A percentile compares a stretch with the other conserved stretches of the same genome.
Conservation (phyloP, 2,888 invertebrate species). For the Harpalus rufipes region DNA sequence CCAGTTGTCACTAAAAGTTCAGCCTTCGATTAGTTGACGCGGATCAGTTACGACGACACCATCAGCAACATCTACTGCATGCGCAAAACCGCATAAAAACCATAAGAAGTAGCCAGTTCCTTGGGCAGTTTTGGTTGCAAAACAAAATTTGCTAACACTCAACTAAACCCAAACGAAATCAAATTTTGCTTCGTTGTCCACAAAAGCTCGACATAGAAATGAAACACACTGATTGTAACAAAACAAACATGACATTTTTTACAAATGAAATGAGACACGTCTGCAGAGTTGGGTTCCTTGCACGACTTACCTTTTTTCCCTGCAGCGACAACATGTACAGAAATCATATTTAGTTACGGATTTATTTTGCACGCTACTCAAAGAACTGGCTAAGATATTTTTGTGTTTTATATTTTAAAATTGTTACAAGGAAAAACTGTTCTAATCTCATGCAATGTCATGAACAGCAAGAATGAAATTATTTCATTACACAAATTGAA, state of each 20-base stretch:
- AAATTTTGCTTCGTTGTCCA: slow-evolving; percentile 24
- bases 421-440: too few relatives aligned
- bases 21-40: too few relatives aligned
- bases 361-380: slow-evolving; percentile 66
- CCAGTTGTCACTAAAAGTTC: too few relatives aligned
- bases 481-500: too few relatives aligned
- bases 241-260: slow-evolving; percentile 28
- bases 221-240: background rate
- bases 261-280: slow-evolving; percentile 36
- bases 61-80: slow-evolving; percentile 23
- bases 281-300: slow-evolving; percentile 12
- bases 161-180: slow-evolving; percentile 35
- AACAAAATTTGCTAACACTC: slow-evolving; percentile 42
- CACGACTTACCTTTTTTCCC: slow-evolving; percentile 58
- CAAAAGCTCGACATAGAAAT: slow-evolving; percentile 41
- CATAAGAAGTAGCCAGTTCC: slow-evolving; percentile 63
- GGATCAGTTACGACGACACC: too few relatives aligned
- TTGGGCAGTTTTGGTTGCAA: slow-evolving; percentile 59
- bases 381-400: slow-evolving; percentile 70
- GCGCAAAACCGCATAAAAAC: slow-evolving; percentile 28
- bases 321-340: slow-evolving; percentile 37
- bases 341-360: slow-evolving; percentile 23
- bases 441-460: too few relatives aligned
- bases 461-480: too few relatives aligned
- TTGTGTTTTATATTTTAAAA: too few relatives aligned